Base-by-base conservation (phyloP, 1,140 invertebrate genomes). In the Macrobrachium nipponense region DNA sequence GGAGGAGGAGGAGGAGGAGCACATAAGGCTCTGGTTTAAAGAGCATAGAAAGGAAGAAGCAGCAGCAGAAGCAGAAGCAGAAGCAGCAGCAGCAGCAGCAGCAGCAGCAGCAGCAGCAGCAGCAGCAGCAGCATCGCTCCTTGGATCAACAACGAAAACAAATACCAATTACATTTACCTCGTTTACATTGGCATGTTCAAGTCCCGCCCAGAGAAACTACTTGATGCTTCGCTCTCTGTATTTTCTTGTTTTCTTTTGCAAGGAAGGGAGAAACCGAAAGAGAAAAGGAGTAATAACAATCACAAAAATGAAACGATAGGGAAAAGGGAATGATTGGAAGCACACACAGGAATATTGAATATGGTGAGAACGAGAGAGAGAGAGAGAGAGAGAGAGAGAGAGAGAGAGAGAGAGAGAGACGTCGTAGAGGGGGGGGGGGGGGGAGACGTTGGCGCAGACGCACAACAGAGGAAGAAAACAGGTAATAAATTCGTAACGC, bases 151-250 rank as follows among this genome's bases (percentile, higher is more conserved):
- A 80, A 60, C n/a, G 23, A 43, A 62, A 80, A 80, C 78, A 80
- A 80, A 80, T 80, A 80, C 64, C 78, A 80, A 80, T 80, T 80
- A 80, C 78, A 80, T 80, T 80, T 80, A 62, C 60, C 60, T 18
- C 61, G 78, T 80, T 80, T 80, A 80, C 78, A 36, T 44, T 80
- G 78, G 78, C 78, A 80, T 80, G 78, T 80, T 80, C 62, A 80
- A 66, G 78, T 80, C 78, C 43, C 77, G 61, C n/a, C 78, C 59
- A 44, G 51, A 51, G 51, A 51, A 51, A 51, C 51, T 51, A 51
- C 51, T 51, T 51, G 51, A 51, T 51, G 51, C 51, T 51, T 51
- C 51, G 51, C 51, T 51, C 51, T 51, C 51, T 10, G 51, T 51
- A 51, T 51, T 51, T 51, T 51, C 51, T 51, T 51, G 51, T 51